These are phyloP conservation scores for Hippocampus barbouri DNA, from an alignment of 2,113 vertebrate genomes.

Conservation along the genomic window DNA sequence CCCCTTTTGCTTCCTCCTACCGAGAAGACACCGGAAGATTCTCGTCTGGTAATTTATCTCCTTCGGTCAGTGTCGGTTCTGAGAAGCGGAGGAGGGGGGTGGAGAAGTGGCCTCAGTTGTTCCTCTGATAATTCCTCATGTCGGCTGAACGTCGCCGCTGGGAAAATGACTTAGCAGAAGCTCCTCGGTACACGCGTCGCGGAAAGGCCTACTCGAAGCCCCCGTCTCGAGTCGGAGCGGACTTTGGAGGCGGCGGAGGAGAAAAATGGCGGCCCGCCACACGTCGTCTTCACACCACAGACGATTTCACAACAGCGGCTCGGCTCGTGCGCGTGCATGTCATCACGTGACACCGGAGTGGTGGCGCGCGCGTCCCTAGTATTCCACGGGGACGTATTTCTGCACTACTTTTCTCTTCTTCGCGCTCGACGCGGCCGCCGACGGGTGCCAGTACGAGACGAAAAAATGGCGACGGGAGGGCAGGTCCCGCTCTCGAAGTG, in stretches of 20 bases:
- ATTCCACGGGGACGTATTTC: background rate
- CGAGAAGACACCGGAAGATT: slow-evolving; percentile 49
- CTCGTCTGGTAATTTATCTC: slow-evolving; percentile 49
- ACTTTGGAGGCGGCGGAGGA: slow-evolving; percentile 64
- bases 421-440: slow-evolving; percentile 34
- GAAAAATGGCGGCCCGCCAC: slow-evolving; percentile 78
- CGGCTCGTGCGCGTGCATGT: slow-evolving; percentile 41
- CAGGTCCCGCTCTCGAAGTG: slow-evolving; percentile 65
- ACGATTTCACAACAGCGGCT: slow-evolving; percentile 34
- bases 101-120: slow-evolving; percentile 52
- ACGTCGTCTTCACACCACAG: slow-evolving; percentile 71
- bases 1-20: slow-evolving; percentile 73
- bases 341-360: slow-evolving; percentile 1
- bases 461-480: slow-evolving; percentile 79
- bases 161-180: slow-evolving; percentile 13
- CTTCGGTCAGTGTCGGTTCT: slow-evolving; percentile 51
- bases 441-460: slow-evolving; percentile 46
- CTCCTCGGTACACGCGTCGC: slow-evolving; percentile 40
- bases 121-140: slow-evolving; percentile 50
- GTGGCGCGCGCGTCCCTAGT: slow-evolving; percentile 7
- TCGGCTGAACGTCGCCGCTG: slow-evolving; percentile 16
- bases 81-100: slow-evolving; percentile 40
- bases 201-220: slow-evolving; percentile 41
- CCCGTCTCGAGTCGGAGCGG: slow-evolving; percentile 53
- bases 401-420: slow-evolving; percentile 35